Percentiles rank a stretch among this genome's conserved stretches.
Conservation (phyloP, 1,140 invertebrate species). For the Pseudoatta argentina region DNA sequence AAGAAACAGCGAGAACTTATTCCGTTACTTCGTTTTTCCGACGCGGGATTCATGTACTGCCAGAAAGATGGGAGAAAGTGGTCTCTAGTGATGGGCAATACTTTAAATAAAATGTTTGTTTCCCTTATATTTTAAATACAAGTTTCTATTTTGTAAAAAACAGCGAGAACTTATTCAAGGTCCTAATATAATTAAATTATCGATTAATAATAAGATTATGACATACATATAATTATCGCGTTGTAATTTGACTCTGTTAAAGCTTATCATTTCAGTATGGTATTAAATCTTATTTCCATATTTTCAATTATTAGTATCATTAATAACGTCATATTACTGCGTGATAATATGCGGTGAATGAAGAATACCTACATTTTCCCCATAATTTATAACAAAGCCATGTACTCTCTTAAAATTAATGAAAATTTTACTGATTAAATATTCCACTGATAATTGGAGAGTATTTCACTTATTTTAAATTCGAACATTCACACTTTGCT, state of each 20-base stretch:
- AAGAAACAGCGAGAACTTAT: no score
- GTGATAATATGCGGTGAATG: constrained; percentile 4
- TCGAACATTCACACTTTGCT: neutral
- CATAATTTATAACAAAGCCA: neutral
- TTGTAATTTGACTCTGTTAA: neutral
- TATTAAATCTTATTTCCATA: constrained; percentile 4
- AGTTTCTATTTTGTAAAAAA: no score
- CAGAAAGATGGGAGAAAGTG: no score
- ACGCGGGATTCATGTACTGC: no score
- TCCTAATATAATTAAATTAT: constrained; percentile 14
- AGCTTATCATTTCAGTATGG: neutral
- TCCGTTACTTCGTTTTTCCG: no score
- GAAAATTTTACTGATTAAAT: neutral
- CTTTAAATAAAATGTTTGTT: no score
- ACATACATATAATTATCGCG: neutral
- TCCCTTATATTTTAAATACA: no score
- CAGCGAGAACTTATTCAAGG: no score
- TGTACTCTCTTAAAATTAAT: neutral
- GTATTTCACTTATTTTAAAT: neutral
- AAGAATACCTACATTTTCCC: neutral
- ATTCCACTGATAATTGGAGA: neutral
- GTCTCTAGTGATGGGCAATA: no score
- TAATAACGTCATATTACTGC: neutral
- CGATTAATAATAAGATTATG: neutral
- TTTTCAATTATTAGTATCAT: constrained; percentile 6